Evolutionary conservation across 2,797 vertebrate species (phyloP), one percentile per base, ranked within the genome.

Genomic region (Poeciliopsis paucimaculata): DNA sequence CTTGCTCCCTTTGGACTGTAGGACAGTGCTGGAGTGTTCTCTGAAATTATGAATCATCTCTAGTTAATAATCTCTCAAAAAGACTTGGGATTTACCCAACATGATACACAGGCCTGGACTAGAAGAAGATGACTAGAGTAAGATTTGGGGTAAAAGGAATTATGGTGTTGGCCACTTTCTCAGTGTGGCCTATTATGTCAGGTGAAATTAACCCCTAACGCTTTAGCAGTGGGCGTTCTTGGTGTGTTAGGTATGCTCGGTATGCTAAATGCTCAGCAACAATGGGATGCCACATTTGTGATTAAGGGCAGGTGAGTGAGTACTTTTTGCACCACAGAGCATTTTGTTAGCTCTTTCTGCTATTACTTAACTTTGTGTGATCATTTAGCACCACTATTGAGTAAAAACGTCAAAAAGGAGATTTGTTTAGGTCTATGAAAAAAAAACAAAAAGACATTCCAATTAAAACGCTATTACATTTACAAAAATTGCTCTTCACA

Each of bases 401-500:
- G 75, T 64, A 43, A 76, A 34, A 41, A 13, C 47, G 70, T 75
- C 36, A 45, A 66, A 77, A 45, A 12, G 28, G 28, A 18, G n/a
- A 75, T 71, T 36, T 34, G 13, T 76, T 70, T 34, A 34, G 41
- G 80, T 10, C 31, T 31, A 51, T 71, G 45, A 9, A 49, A 7
- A 46, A 46, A 8, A 49, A 57, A 72, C n/a, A 43, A 10, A 45
- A 10, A 31, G 75, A 75, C 23, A 82, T 84, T 64, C 76, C 71
- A 72, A 81, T 80, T 55, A 41, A 66, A 80, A 43, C 41, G 76
- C 80, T 20, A 82, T 82, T 71, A 82, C 53, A 83, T 83, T 86
- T 76, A 53, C 53, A 77, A 39, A 82, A 41, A 26, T 20, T 12
- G 16, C 36, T 41, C 18, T 68, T 68, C 51, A 76, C 5, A 62